Conservation (phyloP, 1,140 invertebrate genomes). For the Musca domestica region DNA sequence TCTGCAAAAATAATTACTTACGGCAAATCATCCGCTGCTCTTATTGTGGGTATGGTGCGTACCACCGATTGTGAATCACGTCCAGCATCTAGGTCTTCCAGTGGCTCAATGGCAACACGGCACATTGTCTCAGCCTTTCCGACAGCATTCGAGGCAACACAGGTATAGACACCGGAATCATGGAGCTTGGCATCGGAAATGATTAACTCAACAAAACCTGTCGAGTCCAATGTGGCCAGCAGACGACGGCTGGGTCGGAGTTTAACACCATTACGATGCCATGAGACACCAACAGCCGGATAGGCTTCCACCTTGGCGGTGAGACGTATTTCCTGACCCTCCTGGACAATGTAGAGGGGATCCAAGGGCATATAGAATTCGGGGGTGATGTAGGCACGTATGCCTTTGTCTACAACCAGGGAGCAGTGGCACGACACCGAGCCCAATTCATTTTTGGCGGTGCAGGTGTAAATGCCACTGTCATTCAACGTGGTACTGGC, state of each 20-base stretch:
- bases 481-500: constrained; percentile 72
- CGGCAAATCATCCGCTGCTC: constrained; percentile 62
- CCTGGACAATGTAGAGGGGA: constrained; percentile 59
- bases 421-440: constrained; percentile 77
- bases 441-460: constrained; percentile 78
- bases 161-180: constrained; percentile 86
- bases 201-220: constrained; percentile 74
- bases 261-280: constrained; percentile 71
- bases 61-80: background rate
- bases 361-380: constrained; percentile 71
- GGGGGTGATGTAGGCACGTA: constrained; percentile 74
- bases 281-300: constrained; percentile 75
- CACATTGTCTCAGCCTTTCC: constrained; percentile 74
- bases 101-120: constrained; percentile 62
- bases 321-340: constrained; percentile 66
- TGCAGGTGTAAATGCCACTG: constrained; percentile 76
- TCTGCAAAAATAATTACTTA: constrained; percentile 52
- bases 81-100: constrained; percentile 38
- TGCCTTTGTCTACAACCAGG: constrained; percentile 82
- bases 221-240: constrained; percentile 72
- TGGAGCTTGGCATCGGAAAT: constrained; percentile 63
- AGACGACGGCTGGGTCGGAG: constrained; percentile 72
- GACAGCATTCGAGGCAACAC: constrained; percentile 81
- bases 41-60: constrained; percentile 46
- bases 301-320: constrained; percentile 76